These are phyloP conservation scores for Scartelaos histophorus DNA, from an alignment of 2,113 vertebrate genomes.

Conservation along the genomic window DNA sequence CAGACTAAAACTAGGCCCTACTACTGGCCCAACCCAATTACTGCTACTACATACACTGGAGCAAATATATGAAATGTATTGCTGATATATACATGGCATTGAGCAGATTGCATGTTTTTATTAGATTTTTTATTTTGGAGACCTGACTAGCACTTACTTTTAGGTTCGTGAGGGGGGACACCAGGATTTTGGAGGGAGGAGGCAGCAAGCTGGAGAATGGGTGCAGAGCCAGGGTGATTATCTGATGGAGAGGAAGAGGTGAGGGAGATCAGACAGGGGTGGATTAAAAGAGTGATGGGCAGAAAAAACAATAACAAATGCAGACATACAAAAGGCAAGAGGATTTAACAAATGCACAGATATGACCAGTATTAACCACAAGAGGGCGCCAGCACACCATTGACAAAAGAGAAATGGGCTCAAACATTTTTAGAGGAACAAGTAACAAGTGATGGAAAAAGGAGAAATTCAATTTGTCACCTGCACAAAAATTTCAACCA, in stretches of 20 bases:
- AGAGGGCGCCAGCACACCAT: slow-evolving; percentile 45
- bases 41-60: not conserved
- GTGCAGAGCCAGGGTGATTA: slow-evolving; percentile 80
- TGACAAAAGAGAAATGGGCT: not conserved
- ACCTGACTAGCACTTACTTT: slow-evolving; percentile 76
- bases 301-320: slow-evolving; percentile 24
- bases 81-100: too few species aligned
- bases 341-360: slow-evolving; percentile 22
- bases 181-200: slow-evolving; percentile 79
- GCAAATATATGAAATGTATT: too few species aligned
- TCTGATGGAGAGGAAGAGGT: slow-evolving; percentile 68
- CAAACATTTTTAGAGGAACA: too few species aligned
- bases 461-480: too few species aligned
- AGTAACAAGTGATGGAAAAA: too few species aligned
- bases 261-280: slow-evolving; percentile 36
- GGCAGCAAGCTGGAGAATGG: slow-evolving; percentile 81
- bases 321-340: slow-evolving; percentile 12
- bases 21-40: too few species aligned
- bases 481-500: too few species aligned
- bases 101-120: too few species aligned
- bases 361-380: slow-evolving; percentile 39
- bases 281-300: slow-evolving; percentile 36
- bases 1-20: not conserved
- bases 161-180: slow-evolving; percentile 77
- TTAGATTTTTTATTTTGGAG: not conserved